Conservation (phyloP, 2,797 vertebrate genomes). For the Alcedo quadribrachys region DNA sequence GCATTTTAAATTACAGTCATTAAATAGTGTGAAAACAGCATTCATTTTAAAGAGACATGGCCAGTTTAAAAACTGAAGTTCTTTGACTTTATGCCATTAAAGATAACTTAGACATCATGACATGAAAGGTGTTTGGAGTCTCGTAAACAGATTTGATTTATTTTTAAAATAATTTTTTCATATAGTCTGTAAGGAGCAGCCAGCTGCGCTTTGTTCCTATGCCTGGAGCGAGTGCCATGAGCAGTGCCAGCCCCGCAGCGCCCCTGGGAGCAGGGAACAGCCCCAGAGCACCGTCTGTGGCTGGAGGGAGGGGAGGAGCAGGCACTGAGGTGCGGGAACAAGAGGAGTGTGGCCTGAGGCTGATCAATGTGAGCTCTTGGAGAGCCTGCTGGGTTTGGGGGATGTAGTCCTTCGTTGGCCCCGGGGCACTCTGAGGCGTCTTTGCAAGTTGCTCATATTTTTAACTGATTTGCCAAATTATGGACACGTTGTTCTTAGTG, state of each 20-base stretch:
- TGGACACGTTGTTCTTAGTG: fast-evolving
- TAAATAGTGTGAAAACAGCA: neutral
- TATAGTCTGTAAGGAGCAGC: neutral
- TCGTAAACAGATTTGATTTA: neutral
- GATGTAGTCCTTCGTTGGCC: neutral
- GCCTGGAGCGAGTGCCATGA: neutral
- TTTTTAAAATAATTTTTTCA: neutral
- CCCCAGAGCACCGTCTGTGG: fast-evolving
- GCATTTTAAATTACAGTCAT: neutral
- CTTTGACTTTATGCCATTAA: neutral
- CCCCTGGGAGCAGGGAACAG: neutral
- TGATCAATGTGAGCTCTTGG: neutral
- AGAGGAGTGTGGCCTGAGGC: neutral
- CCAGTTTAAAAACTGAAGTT: neutral
- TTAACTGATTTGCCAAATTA: neutral
- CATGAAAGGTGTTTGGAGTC: neutral
- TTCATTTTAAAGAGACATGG: neutral
- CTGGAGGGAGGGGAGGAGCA: neutral
- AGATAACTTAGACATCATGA: neutral
- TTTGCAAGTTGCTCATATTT: neutral
- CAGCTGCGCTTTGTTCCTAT: neutral
- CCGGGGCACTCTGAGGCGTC: neutral
- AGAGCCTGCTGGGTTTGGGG: neutral
- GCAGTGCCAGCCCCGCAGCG: neutral
- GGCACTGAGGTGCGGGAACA: fast-evolving